phyloP scores from a whole-genome alignment of 2,888 invertebrate genomes.

The Coenonympha arcania region DNA sequence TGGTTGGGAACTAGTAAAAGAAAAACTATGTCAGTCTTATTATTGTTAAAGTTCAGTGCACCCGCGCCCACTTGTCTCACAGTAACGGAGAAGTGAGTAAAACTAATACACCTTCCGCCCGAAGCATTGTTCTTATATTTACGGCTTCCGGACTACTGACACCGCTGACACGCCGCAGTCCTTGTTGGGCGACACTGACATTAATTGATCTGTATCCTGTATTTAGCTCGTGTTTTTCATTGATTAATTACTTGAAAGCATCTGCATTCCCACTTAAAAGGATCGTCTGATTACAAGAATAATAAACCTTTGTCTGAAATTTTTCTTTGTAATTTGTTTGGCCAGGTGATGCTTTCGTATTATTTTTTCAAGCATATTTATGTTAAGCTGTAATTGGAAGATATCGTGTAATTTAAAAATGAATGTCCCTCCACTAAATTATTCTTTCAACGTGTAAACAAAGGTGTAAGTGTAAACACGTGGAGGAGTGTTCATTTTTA shows the following conservation, averaged over 20 bases:
- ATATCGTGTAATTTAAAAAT: too few relatives aligned
- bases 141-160: constrained; percentile 18
- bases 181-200: constrained; percentile 17
- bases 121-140: constrained; percentile 22
- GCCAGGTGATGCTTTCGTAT: neutral
- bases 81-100: constrained; percentile 19
- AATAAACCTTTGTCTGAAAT: neutral
- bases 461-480: too few relatives aligned
- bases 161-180: constrained; percentile 13
- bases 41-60: constrained; percentile 12
- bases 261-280: neutral
- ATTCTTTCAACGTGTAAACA: too few relatives aligned
- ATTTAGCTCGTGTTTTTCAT: constrained; percentile 4
- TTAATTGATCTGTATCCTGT: constrained; percentile 17
- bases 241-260: neutral
- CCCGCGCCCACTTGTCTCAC: constrained; percentile 5
- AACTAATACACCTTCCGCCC: constrained; percentile 16
- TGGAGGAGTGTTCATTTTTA: too few relatives aligned
- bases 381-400: too few relatives aligned
- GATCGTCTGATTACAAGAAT: neutral
- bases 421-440: too few relatives aligned
- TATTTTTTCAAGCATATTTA: neutral
- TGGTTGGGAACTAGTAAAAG: too few relatives aligned
- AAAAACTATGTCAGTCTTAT: neutral
- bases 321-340: neutral